Evolutionary conservation across 2,797 vertebrate genomes (phyloP).

Genomic region (Ambastaia sidthimunki): DNA sequence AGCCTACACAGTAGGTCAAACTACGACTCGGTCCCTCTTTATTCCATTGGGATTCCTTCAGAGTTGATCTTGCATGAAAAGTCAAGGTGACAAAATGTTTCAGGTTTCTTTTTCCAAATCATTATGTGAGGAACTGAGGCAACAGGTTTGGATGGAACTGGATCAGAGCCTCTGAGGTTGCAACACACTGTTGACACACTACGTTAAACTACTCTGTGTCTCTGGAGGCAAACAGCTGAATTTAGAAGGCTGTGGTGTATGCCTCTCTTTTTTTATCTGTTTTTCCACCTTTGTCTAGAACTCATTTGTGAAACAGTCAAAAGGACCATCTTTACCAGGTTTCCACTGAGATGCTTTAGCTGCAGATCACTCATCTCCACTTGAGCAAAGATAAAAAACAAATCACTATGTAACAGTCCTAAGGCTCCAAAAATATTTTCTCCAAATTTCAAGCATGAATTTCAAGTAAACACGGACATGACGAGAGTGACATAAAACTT

Average conservation of each 20-base stretch:
- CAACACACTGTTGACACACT: conserved; percentile 38
- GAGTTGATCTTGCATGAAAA: not conserved
- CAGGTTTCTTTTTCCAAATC: not conserved
- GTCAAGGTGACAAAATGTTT: conserved; percentile 11
- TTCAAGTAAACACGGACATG: conserved; percentile 39
- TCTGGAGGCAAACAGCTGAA: conserved; percentile 17
- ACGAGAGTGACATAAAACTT: not conserved
- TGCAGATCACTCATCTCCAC: conserved; percentile 3
- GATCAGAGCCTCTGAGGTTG: conserved; percentile 27
- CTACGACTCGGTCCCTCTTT: too few relatives aligned
- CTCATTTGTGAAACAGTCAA: conserved; percentile 37
- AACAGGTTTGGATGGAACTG: conserved; percentile 21
- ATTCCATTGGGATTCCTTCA: too few relatives aligned
- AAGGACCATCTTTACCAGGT: conserved; percentile 17
- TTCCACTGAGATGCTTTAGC: conserved; percentile 11
- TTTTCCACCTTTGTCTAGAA: conserved; percentile 5
- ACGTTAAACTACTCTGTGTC: conserved; percentile 37
- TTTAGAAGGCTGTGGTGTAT: conserved; percentile 30
- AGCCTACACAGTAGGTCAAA: too few relatives aligned
- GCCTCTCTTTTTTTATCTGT: conserved; percentile 4
- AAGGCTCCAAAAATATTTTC: conserved; percentile 29
- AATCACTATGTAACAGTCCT: conserved; percentile 33
- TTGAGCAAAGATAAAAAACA: conserved; percentile 45
- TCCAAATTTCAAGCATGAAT: conserved; percentile 35
- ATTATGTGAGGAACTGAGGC: not conserved